Evolutionary conservation across 2,888 invertebrate genomes (phyloP), one percentile per base, ranked within the genome.

Genomic region (Gandaritis pyraliata): DNA sequence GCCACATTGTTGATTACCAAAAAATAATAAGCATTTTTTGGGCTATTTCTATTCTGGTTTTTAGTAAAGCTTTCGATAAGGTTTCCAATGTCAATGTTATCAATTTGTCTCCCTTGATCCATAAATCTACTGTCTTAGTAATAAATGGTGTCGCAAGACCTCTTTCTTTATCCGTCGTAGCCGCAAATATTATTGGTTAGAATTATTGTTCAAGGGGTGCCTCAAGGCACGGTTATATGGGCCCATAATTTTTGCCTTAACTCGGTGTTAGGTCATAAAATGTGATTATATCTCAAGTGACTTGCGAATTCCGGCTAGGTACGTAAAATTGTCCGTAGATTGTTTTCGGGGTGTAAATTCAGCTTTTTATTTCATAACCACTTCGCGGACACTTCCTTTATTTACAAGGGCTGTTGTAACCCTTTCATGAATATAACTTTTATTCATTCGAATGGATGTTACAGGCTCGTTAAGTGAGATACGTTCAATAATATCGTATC

Each of bases 261-360:
- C 90, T 89, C 88, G 83, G 90, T 90, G 91, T 86, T 87, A 91
- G 87, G 85, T 86, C 87, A 90, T 92, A 92, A 92, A 91, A 83
- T 78, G 85, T 80, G 92, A 91, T 92, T 83, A 87, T 89, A 91
- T 92, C 91, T 87, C 70, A 75, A 87, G 85, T 79, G 83, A 85
- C 86, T 87, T 79, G 88, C 81, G 87, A 88, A 89, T 88, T 82
- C 84, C 80, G 77, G 49, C 78, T 83, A 81, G 81, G 80, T 83
- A 80, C 78, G 82, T 85, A 83, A 89, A 88, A 86, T 83, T 83
- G 80, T 75, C 72, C 68, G 78, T 89, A 86, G 87, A 90, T 88
- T 90, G 82, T 88, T 87, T 83, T 80, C 76, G 72, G 83, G 81
- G 82, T 79, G 81, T 81, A 83, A 82, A 85, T 79, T 82, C 77